phyloP scores from a whole-genome alignment of 2,888 invertebrate species.

The Leptinotarsa rubiginosa region DNA sequence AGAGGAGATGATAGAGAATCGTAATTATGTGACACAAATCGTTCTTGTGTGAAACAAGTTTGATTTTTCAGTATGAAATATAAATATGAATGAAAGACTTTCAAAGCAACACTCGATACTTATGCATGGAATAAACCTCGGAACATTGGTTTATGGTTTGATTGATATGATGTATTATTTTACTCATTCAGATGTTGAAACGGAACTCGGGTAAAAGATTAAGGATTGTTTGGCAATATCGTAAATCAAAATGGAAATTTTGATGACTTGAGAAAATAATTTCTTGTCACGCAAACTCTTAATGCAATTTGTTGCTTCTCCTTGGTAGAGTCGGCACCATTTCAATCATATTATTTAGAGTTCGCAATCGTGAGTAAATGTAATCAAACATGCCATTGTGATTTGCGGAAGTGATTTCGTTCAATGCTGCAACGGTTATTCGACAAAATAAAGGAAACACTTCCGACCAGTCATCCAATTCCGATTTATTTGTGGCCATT shows the following conservation, averaged over 20 bases:
- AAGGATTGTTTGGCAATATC: too few relatives aligned
- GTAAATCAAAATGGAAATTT: neutral
- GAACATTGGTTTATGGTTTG: too few relatives aligned
- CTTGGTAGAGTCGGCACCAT: neutral
- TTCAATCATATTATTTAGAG: slow-evolving; percentile 7
- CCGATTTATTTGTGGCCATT: slow-evolving; percentile 36
- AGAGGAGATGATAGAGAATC: too few relatives aligned
- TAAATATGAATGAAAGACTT: too few relatives aligned
- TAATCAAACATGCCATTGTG: slow-evolving; percentile 4
- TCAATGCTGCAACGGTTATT: slow-evolving; percentile 28
- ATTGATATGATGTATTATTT: too few relatives aligned
- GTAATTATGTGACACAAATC: too few relatives aligned
- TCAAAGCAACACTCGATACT: too few relatives aligned
- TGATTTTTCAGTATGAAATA: too few relatives aligned
- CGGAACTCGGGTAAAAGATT: too few relatives aligned
- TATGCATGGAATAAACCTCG: too few relatives aligned
- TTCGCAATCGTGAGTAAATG: slow-evolving; percentile 2
- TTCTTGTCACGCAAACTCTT: neutral
- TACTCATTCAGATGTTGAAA: too few relatives aligned
- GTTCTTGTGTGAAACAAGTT: too few relatives aligned
- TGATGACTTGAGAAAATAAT: neutral
- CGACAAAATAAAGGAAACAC: slow-evolving; percentile 35
- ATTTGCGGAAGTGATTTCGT: slow-evolving; percentile 8
- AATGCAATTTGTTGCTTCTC: neutral
- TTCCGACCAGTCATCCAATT: slow-evolving; percentile 27